Evolutionary conservation across 53 echinoderm and acorn worm species (phyloP).

Genomic region (Pentamera pediparva): DNA sequence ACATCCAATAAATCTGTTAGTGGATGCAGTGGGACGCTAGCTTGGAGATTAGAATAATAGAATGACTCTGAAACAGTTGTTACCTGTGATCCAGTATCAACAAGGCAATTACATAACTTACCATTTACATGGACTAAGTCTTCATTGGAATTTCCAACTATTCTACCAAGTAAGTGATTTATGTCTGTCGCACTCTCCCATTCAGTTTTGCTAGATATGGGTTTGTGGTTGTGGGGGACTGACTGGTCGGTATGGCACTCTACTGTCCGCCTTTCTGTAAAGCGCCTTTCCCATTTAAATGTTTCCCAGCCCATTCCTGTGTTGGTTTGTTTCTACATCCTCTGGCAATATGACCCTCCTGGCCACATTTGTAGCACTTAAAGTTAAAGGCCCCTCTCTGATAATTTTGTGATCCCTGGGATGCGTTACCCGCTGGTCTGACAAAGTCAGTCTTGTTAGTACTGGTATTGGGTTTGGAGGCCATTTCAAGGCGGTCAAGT

Average conservation of each 20-base stretch:
- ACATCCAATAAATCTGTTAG: neutral
- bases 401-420: neutral
- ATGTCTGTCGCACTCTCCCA: neutral
- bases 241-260: too few species aligned
- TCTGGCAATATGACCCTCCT: neutral
- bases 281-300: slow-evolving; percentile 33
- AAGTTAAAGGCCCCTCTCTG: neutral
- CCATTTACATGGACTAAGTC: neutral
- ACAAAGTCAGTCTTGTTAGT: neutral
- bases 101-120: neutral
- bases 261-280: neutral
- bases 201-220: neutral
- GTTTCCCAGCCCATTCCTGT: neutral
- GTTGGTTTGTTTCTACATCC: neutral
- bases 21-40: neutral
- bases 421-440: neutral
- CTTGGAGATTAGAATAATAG: neutral
- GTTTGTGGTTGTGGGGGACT: too few species aligned
- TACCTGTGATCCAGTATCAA: neutral
- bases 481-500: neutral
- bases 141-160: neutral
- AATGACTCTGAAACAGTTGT: neutral
- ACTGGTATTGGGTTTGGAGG: neutral
- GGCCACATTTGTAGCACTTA: neutral
- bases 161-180: neutral